phyloP scores from a whole-genome alignment of 2,888 invertebrate genomes.

The Lydus trimaculatus region DNA sequence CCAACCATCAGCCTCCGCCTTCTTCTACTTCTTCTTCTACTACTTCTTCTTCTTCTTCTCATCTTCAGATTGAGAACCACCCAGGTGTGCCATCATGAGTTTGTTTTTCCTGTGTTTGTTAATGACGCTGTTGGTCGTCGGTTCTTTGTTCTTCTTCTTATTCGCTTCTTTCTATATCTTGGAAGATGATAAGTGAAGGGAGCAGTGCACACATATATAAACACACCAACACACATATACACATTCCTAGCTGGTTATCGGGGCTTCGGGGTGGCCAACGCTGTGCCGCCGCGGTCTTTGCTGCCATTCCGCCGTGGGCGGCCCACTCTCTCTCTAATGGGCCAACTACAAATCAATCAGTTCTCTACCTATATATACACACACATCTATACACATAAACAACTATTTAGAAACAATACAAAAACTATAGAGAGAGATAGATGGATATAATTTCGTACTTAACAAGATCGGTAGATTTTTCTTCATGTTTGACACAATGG shows the following conservation, averaged over 20 bases:
- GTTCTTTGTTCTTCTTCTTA: conserved; percentile 42
- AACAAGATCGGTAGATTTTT: neutral
- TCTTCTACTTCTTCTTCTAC: neutral
- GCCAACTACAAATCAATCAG: conserved; percentile 59
- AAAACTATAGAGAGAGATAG: neutral
- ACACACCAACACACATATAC: conserved; percentile 8
- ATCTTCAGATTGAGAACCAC: conserved; percentile 49
- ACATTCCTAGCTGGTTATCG: conserved; percentile 53
- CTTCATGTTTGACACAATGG: neutral
- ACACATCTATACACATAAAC: neutral
- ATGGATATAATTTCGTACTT: neutral
- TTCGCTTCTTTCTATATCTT: conserved; percentile 1
- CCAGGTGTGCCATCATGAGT: conserved; percentile 59
- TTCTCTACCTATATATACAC: conserved; percentile 34
- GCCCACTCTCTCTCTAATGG: conserved; percentile 52
- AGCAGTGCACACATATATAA: conserved; percentile 15
- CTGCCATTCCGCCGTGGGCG: conserved; percentile 53
- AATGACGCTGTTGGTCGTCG: conserved; percentile 58
- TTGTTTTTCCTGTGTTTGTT: conserved; percentile 61
- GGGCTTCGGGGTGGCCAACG: conserved; percentile 53
- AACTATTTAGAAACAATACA: conserved; percentile 7
- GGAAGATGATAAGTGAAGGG: conserved; percentile 42
- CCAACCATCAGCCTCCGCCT: conserved; percentile 5
- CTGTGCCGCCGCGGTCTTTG: conserved; percentile 40
- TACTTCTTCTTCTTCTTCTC: neutral